Conservation (phyloP, 2,113 vertebrate genomes). For the Anguilla japonica region DNA sequence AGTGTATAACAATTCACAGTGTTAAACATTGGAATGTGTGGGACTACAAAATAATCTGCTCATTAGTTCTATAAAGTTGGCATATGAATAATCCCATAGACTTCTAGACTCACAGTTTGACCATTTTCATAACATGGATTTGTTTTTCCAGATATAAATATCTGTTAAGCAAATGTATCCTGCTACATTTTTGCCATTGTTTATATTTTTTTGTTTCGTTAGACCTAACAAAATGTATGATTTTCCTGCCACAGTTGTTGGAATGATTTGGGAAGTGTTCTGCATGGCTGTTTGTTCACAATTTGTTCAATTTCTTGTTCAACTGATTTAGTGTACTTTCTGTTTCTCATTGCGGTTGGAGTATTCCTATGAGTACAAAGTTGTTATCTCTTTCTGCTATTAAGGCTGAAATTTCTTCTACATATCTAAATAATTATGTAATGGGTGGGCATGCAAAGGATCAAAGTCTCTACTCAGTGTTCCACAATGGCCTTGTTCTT, state of each 20-base stretch:
- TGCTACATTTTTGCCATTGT: not conserved
- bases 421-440: conserved; percentile 3
- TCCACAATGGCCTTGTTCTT: not conserved
- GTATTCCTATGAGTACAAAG: conserved; percentile 6
- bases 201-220: not conserved
- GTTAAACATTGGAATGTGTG: not conserved
- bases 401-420: not conserved
- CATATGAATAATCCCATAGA: not conserved
- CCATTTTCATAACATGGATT: no score
- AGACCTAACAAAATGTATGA: not conserved
- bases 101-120: not conserved
- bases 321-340: not conserved
- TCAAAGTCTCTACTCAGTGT: not conserved
- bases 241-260: not conserved
- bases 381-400: not conserved
- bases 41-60: not conserved
- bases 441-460: not conserved
- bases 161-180: not conserved
- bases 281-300: not conserved
- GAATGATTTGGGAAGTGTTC: conserved; percentile 1
- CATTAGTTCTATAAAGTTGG: not conserved
- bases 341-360: not conserved
- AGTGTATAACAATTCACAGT: not conserved
- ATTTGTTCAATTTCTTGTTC: not conserved
- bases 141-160: not conserved